Base-by-base conservation (phyloP, 2,113 vertebrate genomes). In the Dicentrarchus labrax region DNA sequence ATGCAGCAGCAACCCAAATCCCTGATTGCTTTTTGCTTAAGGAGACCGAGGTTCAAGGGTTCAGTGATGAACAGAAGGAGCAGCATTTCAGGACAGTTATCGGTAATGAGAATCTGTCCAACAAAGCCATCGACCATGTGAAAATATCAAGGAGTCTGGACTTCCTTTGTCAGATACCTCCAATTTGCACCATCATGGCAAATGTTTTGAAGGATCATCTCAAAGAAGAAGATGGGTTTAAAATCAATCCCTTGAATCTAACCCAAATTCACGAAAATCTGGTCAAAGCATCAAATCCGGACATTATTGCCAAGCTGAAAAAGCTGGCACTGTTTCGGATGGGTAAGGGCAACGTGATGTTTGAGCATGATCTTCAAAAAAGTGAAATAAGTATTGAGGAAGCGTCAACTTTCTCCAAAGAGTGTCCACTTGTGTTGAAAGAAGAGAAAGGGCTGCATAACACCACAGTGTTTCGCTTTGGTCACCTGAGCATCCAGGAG, bases 401-500 rank as follows among this genome's bases (percentile, higher is more conserved):
- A 64, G 88, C 86, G 0, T 90, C 76, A 0, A 4, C 73, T 11
- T 91, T 82, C 45, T 8, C 89, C 15, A 78, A 47, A 65, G 45
- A 80, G 6, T 80, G 62, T 51, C 86, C 88, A 1, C 86, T 86
- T 12, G 51, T 92, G 62, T 68, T 93, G 48, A 87, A 54, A 69
- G 84, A 84, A 45, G 91, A 88, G 36, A 66, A 30, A 4, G 88
- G 84, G 3, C 65, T 91, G 19, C 17, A 36, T 2, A 36, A 77
- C 17, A 54, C n/a, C 30, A n/a, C 24, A 1, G 85, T 89, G 54
- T 94, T 90, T 74, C 84, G 84, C 59, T 92, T 91, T 8, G 61
- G 72, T 17, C 92, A 93, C 12, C n/a, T 0, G 0, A 91, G 84
- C 47, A 48, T 92, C n/a, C 78, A 80, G 70, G 90, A 92, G 78